A percentile compares a stretch with the other conserved stretches of the same genome.
These are phyloP conservation scores for Stictocephala bisonia DNA, from an alignment of 2,888 invertebrate genomes.

Conservation along the genomic window DNA sequence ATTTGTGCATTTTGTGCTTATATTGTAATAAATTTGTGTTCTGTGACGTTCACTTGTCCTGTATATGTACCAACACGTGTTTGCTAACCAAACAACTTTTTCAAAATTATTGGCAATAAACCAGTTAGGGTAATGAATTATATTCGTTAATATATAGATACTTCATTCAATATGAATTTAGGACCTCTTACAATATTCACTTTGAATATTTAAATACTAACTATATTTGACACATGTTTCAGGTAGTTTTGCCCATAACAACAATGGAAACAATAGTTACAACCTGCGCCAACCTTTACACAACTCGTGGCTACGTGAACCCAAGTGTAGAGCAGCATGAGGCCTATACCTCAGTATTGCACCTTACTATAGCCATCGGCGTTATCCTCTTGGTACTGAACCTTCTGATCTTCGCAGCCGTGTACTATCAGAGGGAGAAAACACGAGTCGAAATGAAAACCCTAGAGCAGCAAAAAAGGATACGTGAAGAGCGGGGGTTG, in stretches of 20 bases:
- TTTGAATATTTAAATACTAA: no score
- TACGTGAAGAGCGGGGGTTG: not conserved
- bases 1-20: no score
- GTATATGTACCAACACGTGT: no score
- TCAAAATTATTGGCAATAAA: no score
- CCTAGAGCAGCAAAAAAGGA: conserved; percentile 38
- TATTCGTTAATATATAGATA: no score
- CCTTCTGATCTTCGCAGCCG: conserved; percentile 84
- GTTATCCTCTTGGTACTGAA: conserved; percentile 83
- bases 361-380: conserved; percentile 83
- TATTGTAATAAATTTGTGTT: no score
- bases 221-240: not conserved
- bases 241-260: conserved; percentile 64
- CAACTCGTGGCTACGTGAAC: conserved; percentile 49
- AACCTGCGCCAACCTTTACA: conserved; percentile 75
- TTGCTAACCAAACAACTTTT: no score
- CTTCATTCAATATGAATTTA: no score
- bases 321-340: conserved; percentile 63
- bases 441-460: conserved; percentile 71
- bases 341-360: conserved; percentile 78
- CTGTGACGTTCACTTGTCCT: no score
- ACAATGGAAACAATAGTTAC: conserved; percentile 72
- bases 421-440: conserved; percentile 83
- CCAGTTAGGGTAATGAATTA: no score
- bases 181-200: no score